Conservation (phyloP, 2,888 invertebrate species). For the Mechanitis messenoides region DNA sequence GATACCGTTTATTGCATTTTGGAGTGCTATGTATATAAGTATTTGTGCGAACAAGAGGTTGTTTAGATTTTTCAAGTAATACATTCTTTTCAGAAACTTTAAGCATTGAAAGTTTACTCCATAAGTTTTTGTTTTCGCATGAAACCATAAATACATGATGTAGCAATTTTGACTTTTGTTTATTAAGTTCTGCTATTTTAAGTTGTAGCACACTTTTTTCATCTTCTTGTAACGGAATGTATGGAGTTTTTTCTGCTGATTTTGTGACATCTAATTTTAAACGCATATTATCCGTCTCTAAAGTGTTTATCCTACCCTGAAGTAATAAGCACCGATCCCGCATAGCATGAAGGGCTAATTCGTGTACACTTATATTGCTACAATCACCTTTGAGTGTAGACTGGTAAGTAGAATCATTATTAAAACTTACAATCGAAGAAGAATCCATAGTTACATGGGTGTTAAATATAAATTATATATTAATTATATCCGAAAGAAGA, state of each 20-base stretch:
- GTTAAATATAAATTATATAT: background rate
- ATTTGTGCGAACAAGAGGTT: constrained; percentile 66
- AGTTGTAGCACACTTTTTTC: constrained; percentile 75
- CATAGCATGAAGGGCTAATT: constrained; percentile 87
- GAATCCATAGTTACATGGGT: constrained; percentile 52
- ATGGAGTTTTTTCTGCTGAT: constrained; percentile 44
- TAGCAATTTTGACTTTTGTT: constrained; percentile 85
- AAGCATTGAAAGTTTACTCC: constrained; percentile 82
- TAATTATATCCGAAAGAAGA: background rate
- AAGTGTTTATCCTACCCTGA: constrained; percentile 80
- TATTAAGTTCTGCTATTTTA: constrained; percentile 81
- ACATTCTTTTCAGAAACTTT: constrained; percentile 47
- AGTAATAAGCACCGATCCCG: constrained; percentile 87
- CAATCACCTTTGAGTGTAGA: constrained; percentile 61
- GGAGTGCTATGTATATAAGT: constrained; percentile 83
- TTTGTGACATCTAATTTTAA: constrained; percentile 67
- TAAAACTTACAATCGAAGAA: constrained; percentile 69
- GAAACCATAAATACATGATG: constrained; percentile 89
- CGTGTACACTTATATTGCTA: constrained; percentile 78
- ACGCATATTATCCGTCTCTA: constrained; percentile 86
- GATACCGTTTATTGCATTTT: constrained; percentile 74
- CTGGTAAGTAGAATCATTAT: constrained; percentile 66
- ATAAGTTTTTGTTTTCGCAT: constrained; percentile 86
- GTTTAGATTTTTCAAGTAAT: constrained; percentile 46
- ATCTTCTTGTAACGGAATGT: constrained; percentile 55